A percentile compares a stretch with the other conserved stretches of the same genome.
Evolutionary conservation across 2,113 vertebrate genomes (phyloP).

Genomic region (Alectura lathami): DNA sequence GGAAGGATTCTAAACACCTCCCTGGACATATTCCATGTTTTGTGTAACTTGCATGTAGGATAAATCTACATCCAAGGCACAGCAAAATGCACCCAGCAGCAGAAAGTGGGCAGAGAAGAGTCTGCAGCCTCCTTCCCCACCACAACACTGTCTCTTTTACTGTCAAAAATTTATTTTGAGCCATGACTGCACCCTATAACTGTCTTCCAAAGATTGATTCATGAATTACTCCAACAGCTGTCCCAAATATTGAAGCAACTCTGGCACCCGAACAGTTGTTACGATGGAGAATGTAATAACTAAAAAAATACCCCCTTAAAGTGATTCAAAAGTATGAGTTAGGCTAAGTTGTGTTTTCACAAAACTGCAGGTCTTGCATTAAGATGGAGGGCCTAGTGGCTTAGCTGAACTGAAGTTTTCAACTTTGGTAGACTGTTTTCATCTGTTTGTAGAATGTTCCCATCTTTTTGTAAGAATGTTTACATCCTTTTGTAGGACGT

Average conservation of each 20-base stretch:
- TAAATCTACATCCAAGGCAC: neutral
- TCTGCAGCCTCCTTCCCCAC: neutral
- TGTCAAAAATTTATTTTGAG: neutral
- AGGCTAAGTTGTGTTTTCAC: too few species aligned
- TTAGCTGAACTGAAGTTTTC: too few species aligned
- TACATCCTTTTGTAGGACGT: too few species aligned
- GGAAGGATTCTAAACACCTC: neutral
- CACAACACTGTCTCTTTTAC: neutral
- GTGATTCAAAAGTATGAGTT: too few species aligned
- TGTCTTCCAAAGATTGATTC: neutral
- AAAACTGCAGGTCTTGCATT: too few species aligned
- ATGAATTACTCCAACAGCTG: neutral
- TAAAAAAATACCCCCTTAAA: neutral
- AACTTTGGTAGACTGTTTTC: too few species aligned
- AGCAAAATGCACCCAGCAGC: neutral
- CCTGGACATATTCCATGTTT: fast-evolving
- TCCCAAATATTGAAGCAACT: neutral
- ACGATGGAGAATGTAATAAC: neutral
- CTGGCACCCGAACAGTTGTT: neutral
- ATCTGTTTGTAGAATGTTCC: too few species aligned
- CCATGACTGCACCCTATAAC: neutral
- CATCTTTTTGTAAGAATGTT: too few species aligned
- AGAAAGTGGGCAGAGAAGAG: neutral
- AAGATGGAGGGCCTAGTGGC: too few species aligned
- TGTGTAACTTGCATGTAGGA: neutral